Evolutionary conservation across 2,113 vertebrate species (phyloP).

Genomic region (Bos taurus): ARS-UCD2.0 NC_037329.1:88713501-88714000

Average conservation of each 20-base stretch:
- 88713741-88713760: background rate
- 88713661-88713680: background rate
- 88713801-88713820: background rate
- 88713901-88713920: accelerated
- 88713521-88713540: background rate
- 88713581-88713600: background rate
- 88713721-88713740: background rate
- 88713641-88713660: background rate
- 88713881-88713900: background rate
- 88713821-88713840: background rate
- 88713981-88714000: background rate
- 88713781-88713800: background rate
- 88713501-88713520: background rate
- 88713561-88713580: background rate
- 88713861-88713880: background rate
- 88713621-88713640: background rate
- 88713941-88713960: background rate
- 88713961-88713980: background rate
- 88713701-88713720: background rate
- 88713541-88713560: background rate
- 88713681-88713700: background rate
- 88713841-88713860: background rate
- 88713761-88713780: background rate
- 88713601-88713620: background rate
- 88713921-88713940: accelerated